Base-by-base conservation (phyloP, 2,797 vertebrate genomes). In the Cirrhinus mrigala region DNA sequence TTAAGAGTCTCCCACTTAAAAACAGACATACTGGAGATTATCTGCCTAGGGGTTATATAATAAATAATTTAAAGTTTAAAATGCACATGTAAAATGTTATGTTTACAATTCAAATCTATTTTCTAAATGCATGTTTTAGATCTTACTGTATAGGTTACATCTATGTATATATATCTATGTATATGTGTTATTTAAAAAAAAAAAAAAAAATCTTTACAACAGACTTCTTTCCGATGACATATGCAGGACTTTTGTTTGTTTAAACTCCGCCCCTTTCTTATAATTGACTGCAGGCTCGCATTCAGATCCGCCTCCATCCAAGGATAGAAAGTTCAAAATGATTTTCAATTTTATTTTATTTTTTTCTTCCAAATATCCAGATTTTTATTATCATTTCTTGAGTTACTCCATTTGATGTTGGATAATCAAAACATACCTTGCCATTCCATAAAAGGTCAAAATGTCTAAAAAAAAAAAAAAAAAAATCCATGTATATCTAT, bases 1-100 rank as follows among this genome's bases (percentile, higher is more conserved):
- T 81, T 84, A 68, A 78, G 40, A 64, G 62, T 78, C 56, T 84
- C 52, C 68, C 18, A 54, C 83, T 71, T 80, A 70, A 79, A 86
- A 84, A 70, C 50, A 14, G 44, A 48, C 40, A 33, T 50, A 64
- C 5, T 46, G 5, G n/a, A 79, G 52, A 86, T 27, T 15, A 77
- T 66, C 77, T 70, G 9, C 50, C 82, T 37, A 40, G 4, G 24
- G 40, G 22, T 20, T 29, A 83, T 46, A 44, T 46, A n/a, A 79
- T 24, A 37, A 9, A 56, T 56, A 0, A 56, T 56, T 75, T 7
- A 22, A 22, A n/a, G 27, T 56, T 33, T 56, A 56, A 74, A 56
- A 56, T 56, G 11, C 20, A n/a, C 8, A 7, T 54, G 18, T 27
- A 54, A 54, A 75, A 75, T 54, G 5, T 16, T 24, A 48, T 48